Percentiles rank a stretch among this genome's conserved stretches.
These are phyloP conservation scores for Bhutanitis thaidina DNA, from an alignment of 2,888 invertebrate species.

Conservation along the genomic window DNA sequence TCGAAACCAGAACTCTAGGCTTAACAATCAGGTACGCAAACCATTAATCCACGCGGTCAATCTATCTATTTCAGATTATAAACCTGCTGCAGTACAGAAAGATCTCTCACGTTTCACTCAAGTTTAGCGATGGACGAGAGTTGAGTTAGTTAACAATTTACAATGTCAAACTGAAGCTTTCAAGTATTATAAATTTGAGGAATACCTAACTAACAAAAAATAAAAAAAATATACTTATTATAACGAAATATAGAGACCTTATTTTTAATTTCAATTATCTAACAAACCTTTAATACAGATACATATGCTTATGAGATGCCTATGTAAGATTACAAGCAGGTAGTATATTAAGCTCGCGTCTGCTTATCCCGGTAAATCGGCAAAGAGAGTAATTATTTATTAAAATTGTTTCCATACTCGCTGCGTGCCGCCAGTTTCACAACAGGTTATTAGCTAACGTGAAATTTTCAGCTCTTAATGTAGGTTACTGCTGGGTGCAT, in stretches of 20 bases:
- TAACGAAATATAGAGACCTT: background rate
- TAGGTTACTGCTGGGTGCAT: conserved; percentile 31
- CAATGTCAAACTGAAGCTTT: too few species aligned
- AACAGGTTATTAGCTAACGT: conserved; percentile 39
- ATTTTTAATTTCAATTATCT: background rate
- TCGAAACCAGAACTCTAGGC: too few species aligned
- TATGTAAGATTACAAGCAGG: conserved; percentile 4
- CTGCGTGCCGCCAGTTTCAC: conserved; percentile 37
- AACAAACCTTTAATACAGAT: background rate
- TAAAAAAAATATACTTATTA: too few species aligned
- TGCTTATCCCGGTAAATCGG: conserved; percentile 48
- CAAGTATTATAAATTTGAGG: too few species aligned
- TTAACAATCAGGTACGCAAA: too few species aligned
- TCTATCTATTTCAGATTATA: too few species aligned
- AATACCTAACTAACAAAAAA: too few species aligned
- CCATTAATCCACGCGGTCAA: too few species aligned
- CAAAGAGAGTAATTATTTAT: conserved; percentile 65
- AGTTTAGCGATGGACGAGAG: too few species aligned
- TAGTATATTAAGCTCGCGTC: conserved; percentile 47
- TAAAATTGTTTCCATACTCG: conserved; percentile 63
- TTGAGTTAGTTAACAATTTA: too few species aligned
- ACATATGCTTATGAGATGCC: background rate
- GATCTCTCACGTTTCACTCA: too few species aligned
- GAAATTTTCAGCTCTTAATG: conserved; percentile 41
- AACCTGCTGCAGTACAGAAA: too few species aligned